Base-by-base conservation (phyloP, 2,888 invertebrate species). In the Netelia melanura region DNA sequence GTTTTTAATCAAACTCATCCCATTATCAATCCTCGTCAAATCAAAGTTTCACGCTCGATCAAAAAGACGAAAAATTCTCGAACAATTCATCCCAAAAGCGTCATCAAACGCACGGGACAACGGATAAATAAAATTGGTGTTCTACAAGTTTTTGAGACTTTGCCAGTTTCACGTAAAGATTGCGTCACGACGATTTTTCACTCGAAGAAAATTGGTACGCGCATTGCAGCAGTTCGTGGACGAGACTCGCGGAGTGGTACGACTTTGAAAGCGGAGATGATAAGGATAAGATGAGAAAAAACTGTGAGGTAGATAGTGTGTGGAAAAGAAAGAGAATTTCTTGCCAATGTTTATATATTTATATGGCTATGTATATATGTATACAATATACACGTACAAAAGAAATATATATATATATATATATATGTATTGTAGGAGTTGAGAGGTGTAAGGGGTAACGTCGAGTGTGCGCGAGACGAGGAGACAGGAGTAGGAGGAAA, bases 401-500 rank as follows among this genome's bases (percentile, higher is more conserved):
- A 38, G 38, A 38, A 23, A 43, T 64, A 44, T 72, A 67, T 72
- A 74, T 43, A 52, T 56, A 62, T 78, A 10, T 72, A 30, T 21
- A 21, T 21, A 80, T 43, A 52, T 56, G 54, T 78, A 14, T 72
- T 52, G 64, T 48, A 76, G 43, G 14, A 67, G 61, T 11, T 21
- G 56, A 21, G 56, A 58, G 65, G 11, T 10, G 48, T 21, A 25
- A 30, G 30, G 64, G 30, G 48, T 58, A 67, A 80, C 72, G 58
- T n/a, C 56, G 76, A 78, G 77, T 70, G 81, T 75, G 64, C 74
- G 72, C 65, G 65, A 21, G 74, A 61, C 71, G 61, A 10, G 58
- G 80, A 88, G 84, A 83, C 71, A 85, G 86, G 71, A 86, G 89
- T 82, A 88, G 84, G 87, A 84, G 84, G 86, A 89, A 89, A 88